Percentiles rank a stretch among this genome's conserved stretches.
These are phyloP conservation scores for Corbicula japonica DNA, from an alignment of 2,888 invertebrate genomes.

Conservation along the genomic window DNA sequence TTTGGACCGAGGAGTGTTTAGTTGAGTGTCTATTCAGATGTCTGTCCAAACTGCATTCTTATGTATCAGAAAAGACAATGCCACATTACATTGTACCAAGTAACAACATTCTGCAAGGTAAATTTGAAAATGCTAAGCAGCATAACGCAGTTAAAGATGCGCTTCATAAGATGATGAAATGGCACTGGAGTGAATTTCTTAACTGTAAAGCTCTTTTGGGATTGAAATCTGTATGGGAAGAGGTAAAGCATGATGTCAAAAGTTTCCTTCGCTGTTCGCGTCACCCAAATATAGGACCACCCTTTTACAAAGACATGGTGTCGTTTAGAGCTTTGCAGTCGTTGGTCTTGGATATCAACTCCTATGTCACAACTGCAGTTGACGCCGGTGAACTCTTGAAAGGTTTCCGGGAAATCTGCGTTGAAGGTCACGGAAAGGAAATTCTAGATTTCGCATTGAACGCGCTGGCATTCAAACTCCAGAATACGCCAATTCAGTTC, in stretches of 20 bases:
- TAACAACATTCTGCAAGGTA: background rate
- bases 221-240: background rate
- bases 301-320: background rate
- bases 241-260: background rate
- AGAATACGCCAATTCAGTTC: background rate
- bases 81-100: background rate
- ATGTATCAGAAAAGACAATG: background rate
- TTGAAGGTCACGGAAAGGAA: background rate
- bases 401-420: background rate
- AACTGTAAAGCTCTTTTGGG: background rate
- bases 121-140: background rate
- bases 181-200: constrained; percentile 1
- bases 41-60: background rate
- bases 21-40: background rate
- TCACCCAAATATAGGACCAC: background rate
- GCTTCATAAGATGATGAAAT: background rate
- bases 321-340: background rate
- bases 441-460: background rate
- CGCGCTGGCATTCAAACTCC: background rate
- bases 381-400: background rate
- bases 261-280: background rate
- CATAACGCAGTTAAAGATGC: background rate
- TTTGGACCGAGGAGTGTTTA: background rate
- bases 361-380: background rate
- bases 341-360: background rate